phyloP scores from a whole-genome alignment of 1,140 invertebrate genomes.

The Brachionus paranguensis region DNA sequence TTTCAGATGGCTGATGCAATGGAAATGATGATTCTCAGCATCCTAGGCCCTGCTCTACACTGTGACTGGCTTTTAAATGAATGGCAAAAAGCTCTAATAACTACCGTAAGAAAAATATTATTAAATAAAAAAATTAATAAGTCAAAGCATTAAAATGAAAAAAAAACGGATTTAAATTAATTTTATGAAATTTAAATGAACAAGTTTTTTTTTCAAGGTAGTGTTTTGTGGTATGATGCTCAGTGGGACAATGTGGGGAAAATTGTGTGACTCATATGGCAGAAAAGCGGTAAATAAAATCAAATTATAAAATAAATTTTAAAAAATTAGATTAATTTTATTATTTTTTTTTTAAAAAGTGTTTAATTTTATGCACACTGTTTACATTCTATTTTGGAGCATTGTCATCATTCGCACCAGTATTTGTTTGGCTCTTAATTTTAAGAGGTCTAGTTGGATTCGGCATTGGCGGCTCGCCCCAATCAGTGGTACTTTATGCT shows the following conservation, averaged over 20 bases:
- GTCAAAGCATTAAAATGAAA: no score
- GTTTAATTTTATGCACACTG: constrained; percentile 42
- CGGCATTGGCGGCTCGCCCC: constrained; percentile 88
- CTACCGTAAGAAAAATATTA: constrained; percentile 60
- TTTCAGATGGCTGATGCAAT: constrained; percentile 92
- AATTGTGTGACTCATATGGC: constrained; percentile 86
- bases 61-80: constrained; percentile 85
- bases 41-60: constrained; percentile 80
- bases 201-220: constrained; percentile 60
- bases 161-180: no score
- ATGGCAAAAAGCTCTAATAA: constrained; percentile 69
- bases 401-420: constrained; percentile 80
- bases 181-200: no score
- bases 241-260: constrained; percentile 89
- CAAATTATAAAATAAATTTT: no score
- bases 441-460: constrained; percentile 85
- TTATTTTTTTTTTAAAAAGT: background rate
- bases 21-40: constrained; percentile 94
- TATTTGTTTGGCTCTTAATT: constrained; percentile 80
- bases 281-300: constrained; percentile 66
- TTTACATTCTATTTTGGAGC: constrained; percentile 82
- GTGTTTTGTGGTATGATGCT: constrained; percentile 95
- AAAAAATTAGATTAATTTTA: constrained; percentile 16
- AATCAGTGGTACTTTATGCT: constrained; percentile 92
- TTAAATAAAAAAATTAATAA: constrained; percentile 23